Conservation (phyloP, 1,140 invertebrate genomes). For the Spodoptera frugiperda region DNA sequence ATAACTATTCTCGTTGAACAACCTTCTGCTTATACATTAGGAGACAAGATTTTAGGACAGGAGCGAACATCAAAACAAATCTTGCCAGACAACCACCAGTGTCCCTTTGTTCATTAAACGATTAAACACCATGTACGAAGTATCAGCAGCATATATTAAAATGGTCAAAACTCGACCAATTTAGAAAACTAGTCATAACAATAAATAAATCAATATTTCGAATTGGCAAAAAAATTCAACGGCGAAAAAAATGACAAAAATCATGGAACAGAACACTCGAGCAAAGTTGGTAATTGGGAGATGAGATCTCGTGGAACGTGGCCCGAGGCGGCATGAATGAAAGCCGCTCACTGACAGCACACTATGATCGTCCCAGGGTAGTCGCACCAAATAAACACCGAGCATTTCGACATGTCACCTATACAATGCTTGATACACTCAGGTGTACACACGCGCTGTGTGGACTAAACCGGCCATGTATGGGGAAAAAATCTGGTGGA, state of each 20-base stretch:
- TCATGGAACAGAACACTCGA: conserved; percentile 70
- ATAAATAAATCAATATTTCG: neutral
- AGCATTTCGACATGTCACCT: neutral
- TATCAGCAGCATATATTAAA: neutral
- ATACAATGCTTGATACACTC: conserved; percentile 49
- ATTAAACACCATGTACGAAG: no score
- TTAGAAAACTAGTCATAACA: neutral
- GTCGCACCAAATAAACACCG: conserved; percentile 46
- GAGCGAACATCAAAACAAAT: neutral
- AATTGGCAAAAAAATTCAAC: conserved; percentile 61
- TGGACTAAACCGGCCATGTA: conserved; percentile 57
- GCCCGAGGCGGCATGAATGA: conserved; percentile 84
- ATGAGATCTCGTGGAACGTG: conserved; percentile 83
- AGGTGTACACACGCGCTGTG: neutral
- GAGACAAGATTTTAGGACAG: neutral
- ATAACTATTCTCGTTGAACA: conserved; percentile 9
- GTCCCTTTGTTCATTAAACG: no score
- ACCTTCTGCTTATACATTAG: neutral
- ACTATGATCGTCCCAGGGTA: conserved; percentile 62
- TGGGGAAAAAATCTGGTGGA: conserved; percentile 2
- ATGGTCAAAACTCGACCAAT: neutral
- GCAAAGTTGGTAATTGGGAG: conserved; percentile 81
- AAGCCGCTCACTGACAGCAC: conserved; percentile 78
- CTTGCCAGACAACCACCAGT: neutral
- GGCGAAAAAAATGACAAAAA: conserved; percentile 80